A percentile compares a stretch with the other conserved stretches of the same genome.
These are phyloP conservation scores for Salticus scenicus DNA, from an alignment of 2,888 invertebrate genomes.

Conservation along the genomic window DNA sequence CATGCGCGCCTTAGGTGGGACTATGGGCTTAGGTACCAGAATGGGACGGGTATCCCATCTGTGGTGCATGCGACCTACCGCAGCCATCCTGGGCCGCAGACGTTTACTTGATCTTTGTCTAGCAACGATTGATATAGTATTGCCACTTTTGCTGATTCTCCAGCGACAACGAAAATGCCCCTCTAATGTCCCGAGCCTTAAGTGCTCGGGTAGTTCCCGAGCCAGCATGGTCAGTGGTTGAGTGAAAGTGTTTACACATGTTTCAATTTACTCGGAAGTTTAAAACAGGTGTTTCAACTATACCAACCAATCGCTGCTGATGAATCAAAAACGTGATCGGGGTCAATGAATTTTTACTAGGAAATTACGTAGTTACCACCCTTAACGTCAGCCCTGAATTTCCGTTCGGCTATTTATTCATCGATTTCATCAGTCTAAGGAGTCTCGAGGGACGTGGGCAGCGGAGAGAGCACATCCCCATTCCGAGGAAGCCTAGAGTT, in stretches of 20 bases:
- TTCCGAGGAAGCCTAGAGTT: constrained; percentile 18
- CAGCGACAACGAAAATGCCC: constrained; percentile 66
- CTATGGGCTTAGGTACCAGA: constrained; percentile 61
- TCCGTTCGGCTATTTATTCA: constrained; percentile 13
- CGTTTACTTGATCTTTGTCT: constrained; percentile 51
- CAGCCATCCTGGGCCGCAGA: constrained; percentile 57
- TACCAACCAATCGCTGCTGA: constrained; percentile 45
- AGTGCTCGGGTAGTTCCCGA: constrained; percentile 55
- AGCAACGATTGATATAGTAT: constrained; percentile 57
- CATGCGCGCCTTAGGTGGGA: constrained; percentile 78
- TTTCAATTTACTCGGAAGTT: not conserved
- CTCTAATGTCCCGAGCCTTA: constrained; percentile 59
- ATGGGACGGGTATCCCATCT: constrained; percentile 62
- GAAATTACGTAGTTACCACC: constrained; percentile 22
- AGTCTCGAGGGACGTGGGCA: constrained; percentile 40
- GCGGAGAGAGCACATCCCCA: constrained; percentile 32
- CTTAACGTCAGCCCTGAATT: not conserved
- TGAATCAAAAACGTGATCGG: constrained; percentile 17
- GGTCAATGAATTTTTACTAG: constrained; percentile 60
- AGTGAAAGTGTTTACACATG: constrained; percentile 52
- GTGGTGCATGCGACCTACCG: constrained; percentile 48
- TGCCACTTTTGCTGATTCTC: constrained; percentile 66
- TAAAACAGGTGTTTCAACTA: constrained; percentile 33
- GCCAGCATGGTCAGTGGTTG: constrained; percentile 50
- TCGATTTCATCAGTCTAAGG: constrained; percentile 24